Base-by-base conservation (phyloP, 2,113 vertebrate genomes). In the Trinectes maculatus region DNA sequence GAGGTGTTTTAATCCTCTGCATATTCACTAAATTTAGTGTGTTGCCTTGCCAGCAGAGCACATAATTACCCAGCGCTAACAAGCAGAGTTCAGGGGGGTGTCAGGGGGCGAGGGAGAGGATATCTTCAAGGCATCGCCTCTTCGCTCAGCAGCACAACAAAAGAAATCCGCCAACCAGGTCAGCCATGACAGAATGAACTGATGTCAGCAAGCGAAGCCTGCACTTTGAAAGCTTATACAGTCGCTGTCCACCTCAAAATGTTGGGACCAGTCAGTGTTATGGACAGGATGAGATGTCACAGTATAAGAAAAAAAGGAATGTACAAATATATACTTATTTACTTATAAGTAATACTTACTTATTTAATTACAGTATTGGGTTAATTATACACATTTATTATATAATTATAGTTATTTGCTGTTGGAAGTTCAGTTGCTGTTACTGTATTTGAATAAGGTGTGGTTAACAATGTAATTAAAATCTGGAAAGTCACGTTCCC, bases 21-120 rank as follows among this genome's bases (percentile, higher is more conserved):
- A 47, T 57, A 36, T 43, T 65, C 62, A 34, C 36, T 79, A 4
- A 53, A 63, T 61, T 55, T 18, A 52, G 51, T 48, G 29, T 54
- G 31, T 42, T 60, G 58, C 60, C 59, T 62, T 66, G 40, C 42
- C 19, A 36, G 39, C 13, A 6, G 44, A 54, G 52, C 5, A n/a
- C 28, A 40, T 82, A 53, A 71, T 84, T 64, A 63, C 3, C 31
- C 48, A 18, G 11, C 60, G 56, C 63, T 67, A 69, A 78, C 19
- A 10, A 69, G 61, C 60, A 40, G 31, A 31, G 72, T 79, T 68
- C 28, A 61, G 15, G 39, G 33, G 47, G 49, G 42, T 39, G 66
- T 57, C 59, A 42, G n/a, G 1, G 49, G 59, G 67, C 2, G 15
- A 55, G 11, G 26, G 3, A 31, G 62, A 39, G 48, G 29, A 43